A percentile compares a stretch with the other conserved stretches of the same genome.
Conservation (phyloP, 2,888 invertebrate species). For the Chalcosyrphus nemorum region DNA sequence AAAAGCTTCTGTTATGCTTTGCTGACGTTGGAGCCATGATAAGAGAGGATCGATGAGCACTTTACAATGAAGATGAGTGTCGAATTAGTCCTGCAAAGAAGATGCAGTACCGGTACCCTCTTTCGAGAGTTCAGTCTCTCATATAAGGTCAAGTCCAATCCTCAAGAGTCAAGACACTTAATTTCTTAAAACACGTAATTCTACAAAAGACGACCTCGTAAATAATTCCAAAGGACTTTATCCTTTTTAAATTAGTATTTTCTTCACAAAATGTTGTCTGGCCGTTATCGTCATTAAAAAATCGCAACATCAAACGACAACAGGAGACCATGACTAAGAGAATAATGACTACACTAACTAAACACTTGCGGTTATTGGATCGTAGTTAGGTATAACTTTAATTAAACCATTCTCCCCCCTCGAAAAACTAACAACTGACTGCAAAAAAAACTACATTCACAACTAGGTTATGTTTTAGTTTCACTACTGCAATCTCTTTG, state of each 20-base stretch:
- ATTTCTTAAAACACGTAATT: too few species aligned
- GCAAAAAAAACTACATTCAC: background rate
- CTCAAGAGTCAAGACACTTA: too few species aligned
- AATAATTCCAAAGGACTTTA: background rate
- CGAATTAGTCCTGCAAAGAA: too few species aligned
- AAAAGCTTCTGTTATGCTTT: background rate
- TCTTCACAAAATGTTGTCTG: background rate
- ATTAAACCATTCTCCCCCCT: slow-evolving; percentile 1
- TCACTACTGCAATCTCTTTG: slow-evolving; percentile 16
- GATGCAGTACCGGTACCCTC: too few species aligned
- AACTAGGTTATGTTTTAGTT: slow-evolving; percentile 29
- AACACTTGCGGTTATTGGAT: background rate
- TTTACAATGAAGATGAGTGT: too few species aligned
- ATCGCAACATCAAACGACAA: background rate
- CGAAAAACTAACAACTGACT: background rate
- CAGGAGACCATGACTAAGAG: background rate
- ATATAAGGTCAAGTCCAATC: too few species aligned
- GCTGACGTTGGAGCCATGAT: too few species aligned
- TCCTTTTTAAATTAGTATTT: background rate
- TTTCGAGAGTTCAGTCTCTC: too few species aligned
- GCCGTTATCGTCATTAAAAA: background rate
- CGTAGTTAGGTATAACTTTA: background rate
- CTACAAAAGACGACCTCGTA: background rate
- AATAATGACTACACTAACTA: background rate
- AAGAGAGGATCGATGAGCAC: too few species aligned